These are phyloP conservation scores for Habropoda laboriosa DNA, from an alignment of 1,140 invertebrate genomes.

Conservation along the genomic window DNA sequence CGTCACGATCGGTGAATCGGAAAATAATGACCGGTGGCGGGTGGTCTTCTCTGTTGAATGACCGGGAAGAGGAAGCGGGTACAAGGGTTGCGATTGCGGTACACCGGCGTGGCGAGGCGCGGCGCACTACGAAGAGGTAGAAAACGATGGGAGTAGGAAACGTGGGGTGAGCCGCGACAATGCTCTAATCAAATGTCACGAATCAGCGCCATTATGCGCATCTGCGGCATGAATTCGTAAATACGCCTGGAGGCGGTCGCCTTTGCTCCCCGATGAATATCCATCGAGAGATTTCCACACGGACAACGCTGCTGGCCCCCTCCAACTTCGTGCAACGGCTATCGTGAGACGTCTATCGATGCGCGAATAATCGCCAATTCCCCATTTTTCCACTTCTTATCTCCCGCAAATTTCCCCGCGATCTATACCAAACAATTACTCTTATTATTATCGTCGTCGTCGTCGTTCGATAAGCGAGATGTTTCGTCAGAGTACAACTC, in stretches of 20 bases:
- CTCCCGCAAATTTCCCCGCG: background rate
- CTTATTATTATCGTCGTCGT: no score
- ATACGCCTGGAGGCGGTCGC: conserved; percentile 74
- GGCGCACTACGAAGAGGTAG: conserved; percentile 46
- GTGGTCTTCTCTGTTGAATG: conserved; percentile 46
- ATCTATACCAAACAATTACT: background rate
- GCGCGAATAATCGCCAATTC: background rate
- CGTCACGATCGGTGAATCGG: conserved; percentile 54
- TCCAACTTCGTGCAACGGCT: background rate
- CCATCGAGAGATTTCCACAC: conserved; percentile 34
- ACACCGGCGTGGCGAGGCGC: background rate
- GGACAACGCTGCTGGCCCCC: background rate
- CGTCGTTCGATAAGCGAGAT: no score
- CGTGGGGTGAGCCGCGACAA: conserved; percentile 74
- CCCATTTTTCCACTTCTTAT: background rate
- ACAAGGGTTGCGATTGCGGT: conserved; percentile 61
- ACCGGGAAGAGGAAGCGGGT: conserved; percentile 39
- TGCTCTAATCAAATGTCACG: conserved; percentile 82
- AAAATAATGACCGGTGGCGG: conserved; percentile 58
- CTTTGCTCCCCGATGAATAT: conserved; percentile 58
- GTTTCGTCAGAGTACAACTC: no score
- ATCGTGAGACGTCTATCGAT: background rate
- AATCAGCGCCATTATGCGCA: conserved; percentile 81
- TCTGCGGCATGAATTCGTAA: conserved; percentile 81
- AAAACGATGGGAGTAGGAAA: conserved; percentile 59